Evolutionary conservation across 2,888 invertebrate species (phyloP), one percentile per base, ranked within the genome.

Genomic region (Himalopsyche tibetana): DNA sequence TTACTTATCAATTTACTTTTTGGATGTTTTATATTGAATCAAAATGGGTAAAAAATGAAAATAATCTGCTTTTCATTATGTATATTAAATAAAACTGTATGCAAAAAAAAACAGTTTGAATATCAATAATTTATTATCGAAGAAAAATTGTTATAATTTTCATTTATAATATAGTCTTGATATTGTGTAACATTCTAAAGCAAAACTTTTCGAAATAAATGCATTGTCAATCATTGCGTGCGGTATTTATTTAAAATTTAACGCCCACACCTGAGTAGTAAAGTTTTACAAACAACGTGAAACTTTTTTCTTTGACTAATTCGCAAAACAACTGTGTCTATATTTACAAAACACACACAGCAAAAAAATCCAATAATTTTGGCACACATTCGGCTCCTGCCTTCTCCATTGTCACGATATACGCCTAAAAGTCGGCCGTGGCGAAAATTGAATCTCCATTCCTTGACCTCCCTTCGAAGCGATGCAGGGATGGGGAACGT

Each of bases 371-470:
- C 38, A 38, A 38, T 42, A 80, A 80, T 38, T 80, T 80, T 36
- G n/a, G 40, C 80, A 42, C 38, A 80, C 80, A 80, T 80, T 80
- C 80, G 40, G 42, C 80, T 17, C n/a, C 36, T n/a, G 40, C 38
- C 38, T 80, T 38, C 80, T 80, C 42, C 80, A 42, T 80, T 42
- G 38, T 80, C 80, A 42, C 42, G 36, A 42, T 38, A 42, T 36
- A n/a, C 80, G 38, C 80, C 80, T 80, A 80, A 80, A 38, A 42
- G 80, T 42, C 80, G 80, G 36, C 80, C 80, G 42, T 56, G 74
- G 82, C 82, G 69, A 84, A 87, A 86, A 87, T 87, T 87, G 85
- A 85, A 87, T 87, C 84, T 84, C 69, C 83, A 80, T 81, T 83
- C 82, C 55, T 80, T 85, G 82, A 38, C 45, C 82, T 45, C 38